A percentile compares a stretch with the other conserved stretches of the same genome.
phyloP scores from a whole-genome alignment of 2,888 invertebrate species.

The Acleris holmiana region DNA sequence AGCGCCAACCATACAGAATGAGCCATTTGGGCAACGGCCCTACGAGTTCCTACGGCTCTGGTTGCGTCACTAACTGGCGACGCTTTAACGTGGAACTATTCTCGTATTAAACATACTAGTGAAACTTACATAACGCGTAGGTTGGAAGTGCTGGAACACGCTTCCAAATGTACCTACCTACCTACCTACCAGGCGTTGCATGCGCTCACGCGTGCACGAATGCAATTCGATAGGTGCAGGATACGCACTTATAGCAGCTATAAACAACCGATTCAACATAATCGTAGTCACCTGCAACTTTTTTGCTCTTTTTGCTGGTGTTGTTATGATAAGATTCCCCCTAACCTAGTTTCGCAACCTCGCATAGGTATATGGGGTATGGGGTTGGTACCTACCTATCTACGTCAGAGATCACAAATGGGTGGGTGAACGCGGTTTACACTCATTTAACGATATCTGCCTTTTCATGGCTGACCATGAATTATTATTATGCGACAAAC shows the following conservation, averaged over 20 bases:
- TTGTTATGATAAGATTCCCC: slow-evolving; percentile 50
- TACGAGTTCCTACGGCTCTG: slow-evolving; percentile 46
- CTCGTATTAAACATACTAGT: slow-evolving; percentile 32
- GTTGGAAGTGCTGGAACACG: slow-evolving; percentile 18
- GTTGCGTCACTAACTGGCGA: slow-evolving; percentile 53
- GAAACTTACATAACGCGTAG: slow-evolving; percentile 31
- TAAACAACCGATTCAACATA: slow-evolving; percentile 6
- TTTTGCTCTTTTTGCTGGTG: not conserved
- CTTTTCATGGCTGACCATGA: not conserved
- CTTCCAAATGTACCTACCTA: slow-evolving; percentile 28
- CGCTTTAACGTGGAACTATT: slow-evolving; percentile 37
- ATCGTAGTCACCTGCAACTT: slow-evolving; percentile 8
- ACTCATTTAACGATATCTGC: not conserved
- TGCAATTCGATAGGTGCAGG: slow-evolving; percentile 9
- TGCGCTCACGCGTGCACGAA: slow-evolving; percentile 8
- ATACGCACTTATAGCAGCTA: slow-evolving; percentile 15
- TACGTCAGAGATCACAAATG: not conserved
- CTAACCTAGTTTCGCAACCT: slow-evolving; percentile 36
- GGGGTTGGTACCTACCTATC: slow-evolving; percentile 35
- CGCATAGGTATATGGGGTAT: slow-evolving; percentile 28
- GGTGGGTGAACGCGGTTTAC: not conserved
- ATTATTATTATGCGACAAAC: no score
- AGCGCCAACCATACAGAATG: slow-evolving; percentile 50
- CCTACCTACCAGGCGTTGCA: slow-evolving; percentile 13
- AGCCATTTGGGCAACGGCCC: slow-evolving; percentile 57